Evolutionary conservation across 2,888 invertebrate species (phyloP).

Genomic region (Atherix ibis): DNA sequence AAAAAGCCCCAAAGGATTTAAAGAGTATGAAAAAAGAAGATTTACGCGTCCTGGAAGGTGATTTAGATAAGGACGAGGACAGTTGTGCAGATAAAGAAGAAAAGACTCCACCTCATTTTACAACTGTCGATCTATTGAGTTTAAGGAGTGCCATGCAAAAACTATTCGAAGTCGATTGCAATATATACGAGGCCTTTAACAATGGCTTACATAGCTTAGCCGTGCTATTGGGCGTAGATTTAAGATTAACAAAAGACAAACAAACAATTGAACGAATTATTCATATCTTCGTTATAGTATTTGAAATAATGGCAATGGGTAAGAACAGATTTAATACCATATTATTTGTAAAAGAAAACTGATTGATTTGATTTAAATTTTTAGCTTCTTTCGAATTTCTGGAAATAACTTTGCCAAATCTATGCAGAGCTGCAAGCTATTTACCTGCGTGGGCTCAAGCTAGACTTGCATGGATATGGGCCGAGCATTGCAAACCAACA

Average conservation of each 20-base stretch:
- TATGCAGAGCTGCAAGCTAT: constrained; percentile 60
- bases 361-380: constrained; percentile 40
- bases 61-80: constrained; percentile 79
- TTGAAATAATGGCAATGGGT: constrained; percentile 60
- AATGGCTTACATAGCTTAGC: constrained; percentile 16
- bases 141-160: constrained; percentile 36
- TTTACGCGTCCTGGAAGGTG: constrained; percentile 54
- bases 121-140: constrained; percentile 44
- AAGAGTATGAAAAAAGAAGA: constrained; percentile 52
- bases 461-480: constrained; percentile 65
- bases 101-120: constrained; percentile 14
- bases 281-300: constrained; percentile 51
- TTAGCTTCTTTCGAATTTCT: constrained; percentile 62
- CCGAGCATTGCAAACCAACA: constrained; percentile 46
- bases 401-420: constrained; percentile 62
- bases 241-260: constrained; percentile 12
- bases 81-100: constrained; percentile 35
- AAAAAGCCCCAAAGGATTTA: constrained; percentile 38
- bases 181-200: constrained; percentile 24
- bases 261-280: constrained; percentile 22
- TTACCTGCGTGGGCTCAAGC: constrained; percentile 61
- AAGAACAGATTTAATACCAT: constrained; percentile 16
- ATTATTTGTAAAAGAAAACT: background rate
- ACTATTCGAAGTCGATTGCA: constrained; percentile 19
- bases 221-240: constrained; percentile 13